Evolutionary conservation across 2,797 vertebrate genomes (phyloP).

Genomic region (Malacoraja senta): DNA sequence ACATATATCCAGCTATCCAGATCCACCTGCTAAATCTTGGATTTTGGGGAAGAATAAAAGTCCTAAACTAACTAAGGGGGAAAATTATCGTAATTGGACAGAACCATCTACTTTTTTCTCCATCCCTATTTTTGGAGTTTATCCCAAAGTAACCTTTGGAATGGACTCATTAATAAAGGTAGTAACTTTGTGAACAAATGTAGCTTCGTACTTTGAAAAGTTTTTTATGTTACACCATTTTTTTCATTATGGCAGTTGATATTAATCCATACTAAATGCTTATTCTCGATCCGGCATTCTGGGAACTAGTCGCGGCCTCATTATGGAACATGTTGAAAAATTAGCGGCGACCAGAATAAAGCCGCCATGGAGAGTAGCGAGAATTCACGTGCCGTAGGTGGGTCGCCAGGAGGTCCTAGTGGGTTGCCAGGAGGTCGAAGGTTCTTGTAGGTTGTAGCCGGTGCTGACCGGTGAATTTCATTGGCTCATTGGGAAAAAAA

Average conservation of each 20-base stretch:
- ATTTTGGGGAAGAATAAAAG: neutral
- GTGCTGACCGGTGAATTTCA: too few relatives aligned
- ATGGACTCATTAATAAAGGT: neutral
- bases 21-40: neutral
- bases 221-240: neutral
- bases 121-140: neutral
- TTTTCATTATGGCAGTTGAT: neutral
- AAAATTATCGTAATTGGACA: neutral
- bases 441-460: too few relatives aligned
- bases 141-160: neutral
- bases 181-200: neutral
- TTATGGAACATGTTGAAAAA: too few relatives aligned
- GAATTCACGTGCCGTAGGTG: too few relatives aligned
- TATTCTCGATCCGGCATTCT: neutral
- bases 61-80: neutral
- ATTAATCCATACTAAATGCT: neutral
- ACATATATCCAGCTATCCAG: neutral
- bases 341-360: too few relatives aligned
- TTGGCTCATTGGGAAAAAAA: too few relatives aligned
- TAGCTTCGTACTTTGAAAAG: neutral
- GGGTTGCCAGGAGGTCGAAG: too few relatives aligned
- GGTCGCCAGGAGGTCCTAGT: too few relatives aligned
- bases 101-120: neutral
- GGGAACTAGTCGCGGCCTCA: too few relatives aligned
- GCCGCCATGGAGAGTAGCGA: too few relatives aligned